phyloP scores from a whole-genome alignment of 2,113 vertebrate species.

The Gasterosteus nipponicus region DNA sequence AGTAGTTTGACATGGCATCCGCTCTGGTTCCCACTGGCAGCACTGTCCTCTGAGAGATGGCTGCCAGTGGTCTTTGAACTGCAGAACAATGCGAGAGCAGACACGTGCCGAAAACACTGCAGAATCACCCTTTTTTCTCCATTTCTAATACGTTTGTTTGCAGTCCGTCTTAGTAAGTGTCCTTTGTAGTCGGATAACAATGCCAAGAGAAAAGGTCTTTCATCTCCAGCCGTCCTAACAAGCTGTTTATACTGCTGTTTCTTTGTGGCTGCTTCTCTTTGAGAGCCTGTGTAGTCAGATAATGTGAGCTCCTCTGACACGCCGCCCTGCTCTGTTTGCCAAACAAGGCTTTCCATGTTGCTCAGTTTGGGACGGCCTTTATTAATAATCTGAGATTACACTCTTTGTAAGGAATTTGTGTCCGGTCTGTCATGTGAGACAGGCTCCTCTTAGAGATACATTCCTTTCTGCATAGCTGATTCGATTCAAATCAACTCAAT shows the following conservation, averaged over 20 bases:
- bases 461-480: too few species aligned
- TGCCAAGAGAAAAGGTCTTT: constrained; percentile 39
- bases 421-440: too few species aligned
- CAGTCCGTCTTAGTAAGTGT: constrained; percentile 4
- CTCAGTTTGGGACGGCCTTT: constrained; percentile 29
- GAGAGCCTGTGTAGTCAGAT: constrained; percentile 60
- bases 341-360: constrained; percentile 19
- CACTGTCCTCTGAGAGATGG: background rate
- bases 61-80: constrained; percentile 23
- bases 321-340: background rate
- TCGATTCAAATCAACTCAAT: too few species aligned
- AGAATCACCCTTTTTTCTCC: background rate
- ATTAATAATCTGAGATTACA: constrained; percentile 40
- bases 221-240: constrained; percentile 46
- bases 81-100: constrained; percentile 16
- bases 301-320: constrained; percentile 33
- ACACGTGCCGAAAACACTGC: constrained; percentile 13
- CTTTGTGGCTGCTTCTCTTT: constrained; percentile 26
- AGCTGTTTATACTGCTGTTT: constrained; percentile 49
- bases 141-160: constrained; percentile 18
- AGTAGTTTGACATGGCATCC: background rate
- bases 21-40: background rate
- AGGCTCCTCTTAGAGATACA: too few species aligned
- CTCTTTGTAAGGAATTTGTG: too few species aligned
- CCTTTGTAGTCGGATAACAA: constrained; percentile 53